These are phyloP conservation scores for Physeter macrocephalus DNA, from an alignment of 2,113 vertebrate genomes.

Conservation along the genomic window DNA sequence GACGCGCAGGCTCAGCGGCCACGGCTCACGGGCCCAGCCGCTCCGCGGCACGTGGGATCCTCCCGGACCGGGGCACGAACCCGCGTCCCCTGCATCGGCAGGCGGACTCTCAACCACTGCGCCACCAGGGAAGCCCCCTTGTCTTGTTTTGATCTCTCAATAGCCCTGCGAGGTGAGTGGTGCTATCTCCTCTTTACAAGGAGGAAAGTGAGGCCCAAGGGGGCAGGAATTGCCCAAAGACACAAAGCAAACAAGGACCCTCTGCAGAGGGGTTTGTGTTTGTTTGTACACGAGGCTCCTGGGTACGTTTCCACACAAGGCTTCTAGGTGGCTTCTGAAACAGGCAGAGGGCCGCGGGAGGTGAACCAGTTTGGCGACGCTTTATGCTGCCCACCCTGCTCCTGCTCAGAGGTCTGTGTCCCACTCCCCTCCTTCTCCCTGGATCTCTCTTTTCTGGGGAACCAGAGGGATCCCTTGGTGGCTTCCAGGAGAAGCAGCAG, in stretches of 20 bases:
- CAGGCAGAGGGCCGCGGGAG: not conserved
- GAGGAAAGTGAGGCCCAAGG: not conserved
- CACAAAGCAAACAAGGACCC: not conserved
- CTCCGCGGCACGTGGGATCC: too few relatives aligned
- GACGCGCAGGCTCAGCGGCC: too few relatives aligned
- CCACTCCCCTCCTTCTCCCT: not conserved
- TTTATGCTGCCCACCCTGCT: not conserved
- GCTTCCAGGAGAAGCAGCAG: not conserved
- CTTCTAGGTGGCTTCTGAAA: not conserved
- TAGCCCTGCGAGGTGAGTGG: not conserved
- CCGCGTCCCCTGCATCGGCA: too few relatives aligned
- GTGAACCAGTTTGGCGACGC: not conserved
- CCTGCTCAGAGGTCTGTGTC: not conserved
- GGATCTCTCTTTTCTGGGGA: not conserved
- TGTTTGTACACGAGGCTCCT: too few relatives aligned
- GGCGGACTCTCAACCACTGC: too few relatives aligned
- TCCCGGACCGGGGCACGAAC: too few relatives aligned
- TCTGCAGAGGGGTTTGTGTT: not conserved
- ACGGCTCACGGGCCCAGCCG: too few relatives aligned
- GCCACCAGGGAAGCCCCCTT: not conserved
- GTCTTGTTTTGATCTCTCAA: not conserved
- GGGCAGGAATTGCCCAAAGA: not conserved
- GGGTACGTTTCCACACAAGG: not conserved
- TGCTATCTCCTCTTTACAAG: slow-evolving; percentile 5
- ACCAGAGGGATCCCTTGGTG: not conserved